Evolutionary conservation across 2,113 vertebrate genomes (phyloP).

Genomic region (Lates calcarifer): DNA sequence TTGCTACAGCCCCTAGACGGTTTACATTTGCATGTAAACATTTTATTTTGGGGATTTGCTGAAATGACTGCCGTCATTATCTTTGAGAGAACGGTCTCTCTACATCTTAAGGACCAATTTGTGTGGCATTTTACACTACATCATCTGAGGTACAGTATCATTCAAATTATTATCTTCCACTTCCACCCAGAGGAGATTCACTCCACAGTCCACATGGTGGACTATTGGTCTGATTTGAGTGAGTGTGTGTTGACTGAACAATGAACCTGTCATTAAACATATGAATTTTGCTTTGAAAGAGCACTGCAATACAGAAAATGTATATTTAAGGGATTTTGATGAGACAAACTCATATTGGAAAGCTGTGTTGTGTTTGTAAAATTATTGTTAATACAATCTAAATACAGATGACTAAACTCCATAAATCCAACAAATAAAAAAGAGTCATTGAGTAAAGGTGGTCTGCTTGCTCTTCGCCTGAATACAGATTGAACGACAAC

Average conservation of each 20-base stretch:
- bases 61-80: no score
- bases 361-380: neutral
- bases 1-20: no score
- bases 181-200: neutral
- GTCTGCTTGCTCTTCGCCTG: conserved; percentile 37
- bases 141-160: neutral
- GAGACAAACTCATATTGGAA: neutral
- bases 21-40: no score
- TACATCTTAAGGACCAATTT: no score
- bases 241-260: neutral
- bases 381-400: conserved; percentile 8
- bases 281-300: no score
- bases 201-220: neutral
- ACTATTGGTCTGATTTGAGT: neutral
- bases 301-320: neutral
- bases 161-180: neutral
- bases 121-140: neutral
- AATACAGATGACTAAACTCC: conserved; percentile 13
- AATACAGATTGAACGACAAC: conserved; percentile 73
- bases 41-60: no score
- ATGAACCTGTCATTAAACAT: no score
- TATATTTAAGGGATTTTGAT: neutral
- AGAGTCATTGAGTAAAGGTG: neutral
- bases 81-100: no score
- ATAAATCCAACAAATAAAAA: conserved; percentile 18